phyloP scores from a whole-genome alignment of 2,888 invertebrate species.

The Conops quadrifasciatus region DNA sequence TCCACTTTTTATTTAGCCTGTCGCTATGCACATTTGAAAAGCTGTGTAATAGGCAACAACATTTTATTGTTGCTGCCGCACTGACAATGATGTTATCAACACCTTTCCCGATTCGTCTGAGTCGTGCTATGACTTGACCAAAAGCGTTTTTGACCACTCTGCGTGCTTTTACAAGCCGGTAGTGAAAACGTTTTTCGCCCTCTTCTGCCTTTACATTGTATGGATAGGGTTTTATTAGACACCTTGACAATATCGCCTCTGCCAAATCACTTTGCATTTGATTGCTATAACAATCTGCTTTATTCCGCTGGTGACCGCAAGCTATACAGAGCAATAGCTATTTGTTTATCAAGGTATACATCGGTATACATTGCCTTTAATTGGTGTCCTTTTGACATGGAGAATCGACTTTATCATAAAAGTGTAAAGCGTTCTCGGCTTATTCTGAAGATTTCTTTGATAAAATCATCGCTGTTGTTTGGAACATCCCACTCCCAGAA shows the following conservation, averaged over 20 bases:
- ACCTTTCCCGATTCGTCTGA: slow-evolving; percentile 6
- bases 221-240: neutral
- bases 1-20: slow-evolving; percentile 5
- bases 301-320: too few relatives aligned
- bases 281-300: too few relatives aligned
- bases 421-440: too few relatives aligned
- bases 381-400: too few relatives aligned
- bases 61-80: neutral
- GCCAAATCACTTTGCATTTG: neutral
- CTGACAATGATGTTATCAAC: neutral
- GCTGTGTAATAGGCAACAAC: neutral
- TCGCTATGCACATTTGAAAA: neutral
- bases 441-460: too few relatives aligned
- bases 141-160: slow-evolving; percentile 1
- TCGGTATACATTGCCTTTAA: too few relatives aligned
- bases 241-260: neutral
- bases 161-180: neutral
- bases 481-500: too few relatives aligned
- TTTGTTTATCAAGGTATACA: too few relatives aligned
- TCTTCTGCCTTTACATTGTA: neutral
- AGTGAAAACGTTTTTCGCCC: neutral
- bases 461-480: too few relatives aligned
- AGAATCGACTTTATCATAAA: too few relatives aligned
- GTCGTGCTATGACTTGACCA: neutral
- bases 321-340: too few relatives aligned